These are phyloP conservation scores for Pardalotus punctatus DNA, from an alignment of 2,113 vertebrate species.

Conservation along the genomic window DNA sequence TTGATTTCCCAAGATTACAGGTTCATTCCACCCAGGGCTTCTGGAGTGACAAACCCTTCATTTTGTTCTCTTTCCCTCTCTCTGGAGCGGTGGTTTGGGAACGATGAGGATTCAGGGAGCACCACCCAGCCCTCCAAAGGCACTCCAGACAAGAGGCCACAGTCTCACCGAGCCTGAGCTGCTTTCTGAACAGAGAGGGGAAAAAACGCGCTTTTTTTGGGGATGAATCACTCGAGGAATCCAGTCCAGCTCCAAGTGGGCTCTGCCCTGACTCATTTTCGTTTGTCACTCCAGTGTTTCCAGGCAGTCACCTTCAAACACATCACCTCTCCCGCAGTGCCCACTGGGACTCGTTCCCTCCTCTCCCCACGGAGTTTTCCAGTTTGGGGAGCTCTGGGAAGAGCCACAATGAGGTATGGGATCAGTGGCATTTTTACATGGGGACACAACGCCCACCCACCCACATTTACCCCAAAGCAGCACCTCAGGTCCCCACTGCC, in stretches of 20 bases:
- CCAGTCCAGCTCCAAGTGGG: neutral
- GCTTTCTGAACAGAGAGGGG: neutral
- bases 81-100: neutral
- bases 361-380: neutral
- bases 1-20: neutral
- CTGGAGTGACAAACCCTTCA: neutral
- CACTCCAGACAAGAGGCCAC: neutral
- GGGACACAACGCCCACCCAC: rapidly evolving
- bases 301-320: neutral
- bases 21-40: neutral
- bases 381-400: neutral
- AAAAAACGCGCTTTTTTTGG: neutral
- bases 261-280: neutral
- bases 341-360: neutral
- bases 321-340: neutral
- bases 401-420: neutral
- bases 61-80: neutral
- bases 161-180: neutral
- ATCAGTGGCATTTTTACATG: rapidly evolving
- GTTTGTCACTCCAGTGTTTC: conserved; percentile 19
- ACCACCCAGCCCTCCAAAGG: conserved; percentile 1
- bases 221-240: conserved; percentile 9
- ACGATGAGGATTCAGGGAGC: neutral
- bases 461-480: neutral
- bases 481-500: rapidly evolving